These are phyloP conservation scores for Umimayanthus chanpuru DNA, from an alignment of 92 coral and sea anemone species.

Conservation along the genomic window DNA sequence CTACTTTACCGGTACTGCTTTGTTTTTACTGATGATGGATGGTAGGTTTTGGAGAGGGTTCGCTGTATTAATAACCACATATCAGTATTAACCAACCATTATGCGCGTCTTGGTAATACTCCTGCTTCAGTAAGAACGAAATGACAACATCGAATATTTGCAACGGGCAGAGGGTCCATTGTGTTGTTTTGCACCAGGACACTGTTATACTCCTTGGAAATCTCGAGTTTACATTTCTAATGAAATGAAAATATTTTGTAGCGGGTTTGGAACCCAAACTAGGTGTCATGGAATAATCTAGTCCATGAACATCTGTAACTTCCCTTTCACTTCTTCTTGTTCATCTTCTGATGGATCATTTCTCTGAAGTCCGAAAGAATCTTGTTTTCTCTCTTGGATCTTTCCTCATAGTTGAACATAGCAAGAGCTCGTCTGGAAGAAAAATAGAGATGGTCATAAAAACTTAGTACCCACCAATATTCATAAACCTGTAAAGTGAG, in stretches of 20 bases:
- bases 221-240: neutral
- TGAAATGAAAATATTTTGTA: neutral
- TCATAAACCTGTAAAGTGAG: neutral
- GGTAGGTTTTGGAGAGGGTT: neutral
- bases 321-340: slow-evolving; percentile 68
- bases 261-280: neutral
- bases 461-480: neutral
- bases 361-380: slow-evolving; percentile 98
- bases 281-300: no score
- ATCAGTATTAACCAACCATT: neutral
- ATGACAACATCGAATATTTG: no score
- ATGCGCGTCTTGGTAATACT: neutral
- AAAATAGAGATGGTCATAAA: slow-evolving; percentile 8
- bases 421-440: slow-evolving; percentile 92
- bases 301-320: neutral
- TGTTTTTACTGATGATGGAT: neutral
- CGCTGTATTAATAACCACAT: neutral
- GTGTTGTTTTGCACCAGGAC: neutral
- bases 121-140: no score
- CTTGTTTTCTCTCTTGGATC: slow-evolving; percentile 98
- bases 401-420: slow-evolving; percentile 98
- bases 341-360: slow-evolving; percentile 92
- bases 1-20: neutral
- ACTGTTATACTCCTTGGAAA: neutral
- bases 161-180: neutral